A percentile compares a stretch with the other conserved stretches of the same genome.
phyloP scores from a whole-genome alignment of 2,888 invertebrate genomes.

The Mythimna pallens region DNA sequence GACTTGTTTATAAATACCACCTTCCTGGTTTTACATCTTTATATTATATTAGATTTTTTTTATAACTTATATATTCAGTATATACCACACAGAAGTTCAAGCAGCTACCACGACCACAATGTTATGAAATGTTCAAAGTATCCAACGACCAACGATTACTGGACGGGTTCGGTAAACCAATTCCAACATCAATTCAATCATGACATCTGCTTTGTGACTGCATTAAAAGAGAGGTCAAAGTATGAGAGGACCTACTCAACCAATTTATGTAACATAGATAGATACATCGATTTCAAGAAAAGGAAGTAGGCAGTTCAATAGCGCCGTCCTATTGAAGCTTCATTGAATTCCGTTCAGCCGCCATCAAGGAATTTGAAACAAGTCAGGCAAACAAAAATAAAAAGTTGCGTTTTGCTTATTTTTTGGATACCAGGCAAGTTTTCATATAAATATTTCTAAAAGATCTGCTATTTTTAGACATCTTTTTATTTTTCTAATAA shows the following conservation, averaged over 20 bases:
- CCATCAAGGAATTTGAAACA: not conserved
- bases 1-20: too few relatives aligned
- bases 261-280: slow-evolving; percentile 2
- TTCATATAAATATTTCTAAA: too few relatives aligned
- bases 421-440: not conserved
- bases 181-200: slow-evolving; percentile 9
- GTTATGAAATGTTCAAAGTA: not conserved
- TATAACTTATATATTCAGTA: not conserved
- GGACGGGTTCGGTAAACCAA: slow-evolving; percentile 12
- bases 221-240: slow-evolving; percentile 4
- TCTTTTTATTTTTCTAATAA: too few relatives aligned
- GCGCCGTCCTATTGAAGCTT: slow-evolving; percentile 1
- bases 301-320: not conserved
- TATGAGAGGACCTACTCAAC: slow-evolving; percentile 1
- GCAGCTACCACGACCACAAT: too few relatives aligned
- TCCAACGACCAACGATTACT: slow-evolving; percentile 10
- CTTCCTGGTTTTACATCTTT: not conserved
- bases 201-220: slow-evolving; percentile 16
- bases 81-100: not conserved
- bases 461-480: too few relatives aligned
- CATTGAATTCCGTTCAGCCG: slow-evolving; percentile 4
- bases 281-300: not conserved
- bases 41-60: not conserved
- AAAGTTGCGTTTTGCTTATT: not conserved
- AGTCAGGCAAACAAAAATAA: not conserved